Conservation (phyloP, 2,113 vertebrate genomes). For the Pungitius pungitius region DNA sequence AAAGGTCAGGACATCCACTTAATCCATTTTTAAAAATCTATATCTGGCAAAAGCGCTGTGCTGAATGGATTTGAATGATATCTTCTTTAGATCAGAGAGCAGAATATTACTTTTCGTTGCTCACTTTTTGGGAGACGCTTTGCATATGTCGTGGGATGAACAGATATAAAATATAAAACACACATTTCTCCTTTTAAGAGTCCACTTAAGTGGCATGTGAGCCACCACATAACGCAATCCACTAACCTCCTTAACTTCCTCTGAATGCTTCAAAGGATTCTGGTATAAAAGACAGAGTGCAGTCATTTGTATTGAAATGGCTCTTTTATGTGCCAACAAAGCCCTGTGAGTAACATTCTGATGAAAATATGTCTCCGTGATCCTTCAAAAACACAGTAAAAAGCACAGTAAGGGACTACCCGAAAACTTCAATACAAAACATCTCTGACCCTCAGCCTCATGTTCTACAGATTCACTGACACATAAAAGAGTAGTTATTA, state of each 20-base stretch:
- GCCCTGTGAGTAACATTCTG: slow-evolving; percentile 23
- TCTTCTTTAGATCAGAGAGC: not conserved
- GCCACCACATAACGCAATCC: slow-evolving; percentile 3
- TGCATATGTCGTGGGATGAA: not conserved
- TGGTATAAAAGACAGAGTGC: slow-evolving; percentile 24
- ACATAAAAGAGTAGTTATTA: not conserved
- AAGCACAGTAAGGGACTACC: not conserved
- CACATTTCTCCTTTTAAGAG: slow-evolving; percentile 7
- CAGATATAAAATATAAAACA: not conserved
- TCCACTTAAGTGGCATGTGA: slow-evolving; percentile 15
- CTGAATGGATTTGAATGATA: not conserved
- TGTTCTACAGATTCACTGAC: not conserved
- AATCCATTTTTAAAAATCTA: slow-evolving; percentile 21
- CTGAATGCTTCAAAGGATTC: slow-evolving; percentile 26
- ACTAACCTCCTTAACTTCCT: slow-evolving; percentile 29
- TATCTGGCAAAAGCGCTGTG: slow-evolving; percentile 1
- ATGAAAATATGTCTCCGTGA: slow-evolving; percentile 8
- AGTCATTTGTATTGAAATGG: slow-evolving; percentile 41
- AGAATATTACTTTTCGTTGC: not conserved
- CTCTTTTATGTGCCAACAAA: slow-evolving; percentile 24
- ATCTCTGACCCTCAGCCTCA: not conserved
- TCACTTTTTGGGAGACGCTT: not conserved
- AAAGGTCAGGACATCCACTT: slow-evolving; percentile 10
- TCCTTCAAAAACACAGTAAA: slow-evolving; percentile 1
- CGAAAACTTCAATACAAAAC: not conserved